These are phyloP conservation scores for Hylomyscus alleni DNA, from an alignment of 2,797 vertebrate genomes.

Conservation along the genomic window DNA sequence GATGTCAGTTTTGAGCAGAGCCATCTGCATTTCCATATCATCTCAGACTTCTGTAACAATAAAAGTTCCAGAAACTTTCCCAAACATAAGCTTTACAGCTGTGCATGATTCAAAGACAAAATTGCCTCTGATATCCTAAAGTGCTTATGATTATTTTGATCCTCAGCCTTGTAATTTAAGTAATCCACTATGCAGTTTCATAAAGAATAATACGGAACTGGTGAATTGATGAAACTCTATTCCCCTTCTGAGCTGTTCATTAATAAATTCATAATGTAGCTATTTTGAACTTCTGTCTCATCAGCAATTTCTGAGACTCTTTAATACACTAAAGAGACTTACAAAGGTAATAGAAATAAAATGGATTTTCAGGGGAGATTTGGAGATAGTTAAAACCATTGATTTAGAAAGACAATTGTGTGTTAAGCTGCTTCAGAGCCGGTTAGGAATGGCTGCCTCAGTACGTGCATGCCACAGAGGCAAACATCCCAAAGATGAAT, in stretches of 20 bases:
- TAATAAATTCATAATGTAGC: constrained; percentile 51
- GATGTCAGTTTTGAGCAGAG: background rate
- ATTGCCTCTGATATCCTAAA: constrained; percentile 34
- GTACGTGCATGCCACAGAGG: background rate
- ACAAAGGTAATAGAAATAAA: constrained; percentile 74
- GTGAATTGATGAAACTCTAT: constrained; percentile 2
- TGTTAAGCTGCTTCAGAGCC: constrained; percentile 33
- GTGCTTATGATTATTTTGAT: constrained; percentile 40
- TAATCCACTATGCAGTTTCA: background rate
- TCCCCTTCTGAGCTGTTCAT: constrained; percentile 38
- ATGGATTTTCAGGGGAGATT: constrained; percentile 62
- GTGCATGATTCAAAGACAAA: background rate
- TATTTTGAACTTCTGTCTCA: constrained; percentile 58
- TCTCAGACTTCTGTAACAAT: background rate
- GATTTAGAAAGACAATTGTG: constrained; percentile 60
- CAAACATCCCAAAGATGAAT: constrained; percentile 62
- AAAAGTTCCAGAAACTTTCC: background rate
- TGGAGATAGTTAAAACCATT: constrained; percentile 63
- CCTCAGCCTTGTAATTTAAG: constrained; percentile 18
- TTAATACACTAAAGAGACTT: constrained; percentile 66
- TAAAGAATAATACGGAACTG: background rate
- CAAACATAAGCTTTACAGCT: background rate
- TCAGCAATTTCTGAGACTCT: constrained; percentile 58
- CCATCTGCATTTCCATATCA: background rate
- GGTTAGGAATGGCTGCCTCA: constrained; percentile 15